These are phyloP conservation scores for Poicephalus meyeri DNA, from an alignment of 2,113 vertebrate species.

Conservation along the genomic window DNA sequence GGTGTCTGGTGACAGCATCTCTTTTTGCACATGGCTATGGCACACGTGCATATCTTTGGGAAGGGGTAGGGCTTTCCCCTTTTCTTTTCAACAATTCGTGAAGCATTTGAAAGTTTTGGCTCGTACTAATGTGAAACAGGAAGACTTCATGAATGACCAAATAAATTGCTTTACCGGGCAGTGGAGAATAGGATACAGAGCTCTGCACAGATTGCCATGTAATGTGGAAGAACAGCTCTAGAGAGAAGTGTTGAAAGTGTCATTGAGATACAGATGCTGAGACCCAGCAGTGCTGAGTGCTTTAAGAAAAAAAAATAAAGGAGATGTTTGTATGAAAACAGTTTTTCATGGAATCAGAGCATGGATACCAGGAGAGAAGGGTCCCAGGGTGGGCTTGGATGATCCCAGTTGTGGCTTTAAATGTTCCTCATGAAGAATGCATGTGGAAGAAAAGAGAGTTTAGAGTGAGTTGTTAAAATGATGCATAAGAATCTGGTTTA, in stretches of 20 bases:
- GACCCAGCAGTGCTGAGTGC: neutral
- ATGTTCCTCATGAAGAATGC: neutral
- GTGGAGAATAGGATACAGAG: neutral
- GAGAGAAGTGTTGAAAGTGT: neutral
- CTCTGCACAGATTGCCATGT: neutral
- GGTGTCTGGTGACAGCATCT: neutral
- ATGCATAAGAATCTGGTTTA: neutral
- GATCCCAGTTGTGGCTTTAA: neutral
- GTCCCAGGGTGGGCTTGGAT: neutral
- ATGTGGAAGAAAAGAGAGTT: neutral
- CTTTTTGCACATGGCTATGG: neutral
- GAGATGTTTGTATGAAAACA: neutral
- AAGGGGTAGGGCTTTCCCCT: neutral
- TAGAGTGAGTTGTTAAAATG: neutral
- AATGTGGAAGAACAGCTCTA: neutral
- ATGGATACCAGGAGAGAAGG: neutral
- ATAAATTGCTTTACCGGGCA: neutral
- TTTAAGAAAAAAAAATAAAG: neutral
- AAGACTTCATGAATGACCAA: neutral
- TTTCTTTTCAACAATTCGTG: rapidly evolving
- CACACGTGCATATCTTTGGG: rapidly evolving
- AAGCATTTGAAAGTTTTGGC: neutral
- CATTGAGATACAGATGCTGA: neutral
- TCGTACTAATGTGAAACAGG: neutral
- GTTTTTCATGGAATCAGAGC: neutral